Evolutionary conservation across 1,140 invertebrate species (phyloP), one percentile per base, ranked within the genome.

Genomic region (Eriosoma lanigerum): DNA sequence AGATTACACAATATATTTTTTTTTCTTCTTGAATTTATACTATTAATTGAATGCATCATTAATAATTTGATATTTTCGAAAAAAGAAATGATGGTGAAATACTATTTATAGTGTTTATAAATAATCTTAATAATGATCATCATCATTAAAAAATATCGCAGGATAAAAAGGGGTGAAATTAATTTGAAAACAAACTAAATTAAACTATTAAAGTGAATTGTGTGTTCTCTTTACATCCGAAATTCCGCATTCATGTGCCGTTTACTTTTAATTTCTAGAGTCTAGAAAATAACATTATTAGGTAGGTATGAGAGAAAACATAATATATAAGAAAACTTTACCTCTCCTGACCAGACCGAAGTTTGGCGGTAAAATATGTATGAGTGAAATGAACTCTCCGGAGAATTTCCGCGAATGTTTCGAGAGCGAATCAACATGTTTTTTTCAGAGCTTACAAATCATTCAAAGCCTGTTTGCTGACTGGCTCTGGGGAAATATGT

Each of bases 401-500:
- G 75, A 78, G 75, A 46, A 12, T 62, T 48, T 56, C 38, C 21
- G 75, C 38, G 32, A 56, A 78, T 38, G 29, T 29, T 58, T 76
- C 46, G 24, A n/a, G 15, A 72, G 68, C 46, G 26, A 72, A 72
- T 52, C 54, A 78, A 78, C 54, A 29, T 62, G 75, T 46, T 62
- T 78, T 76, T 60, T 56, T 8, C 72, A 48, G 9, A 10, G 75
- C 75, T 78, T 62, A 78, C 75, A 62, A 78, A 78, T 78, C 75
- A 62, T 78, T 78, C 75, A 62, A 78, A 26, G 75, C 56, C 56
- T 62, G 75, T 78, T 78, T 78, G 54, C 75, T n/a, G 21, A 26
- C 56, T 29, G 54, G 24, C 75, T 78, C 75, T 62, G 75, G 75
- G 75, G 75, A 78, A 78, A 78, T 78, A 78, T 48, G 56, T 29